Evolutionary conservation across 2,888 invertebrate species (phyloP).

Genomic region (Latheticus oryzae): DNA sequence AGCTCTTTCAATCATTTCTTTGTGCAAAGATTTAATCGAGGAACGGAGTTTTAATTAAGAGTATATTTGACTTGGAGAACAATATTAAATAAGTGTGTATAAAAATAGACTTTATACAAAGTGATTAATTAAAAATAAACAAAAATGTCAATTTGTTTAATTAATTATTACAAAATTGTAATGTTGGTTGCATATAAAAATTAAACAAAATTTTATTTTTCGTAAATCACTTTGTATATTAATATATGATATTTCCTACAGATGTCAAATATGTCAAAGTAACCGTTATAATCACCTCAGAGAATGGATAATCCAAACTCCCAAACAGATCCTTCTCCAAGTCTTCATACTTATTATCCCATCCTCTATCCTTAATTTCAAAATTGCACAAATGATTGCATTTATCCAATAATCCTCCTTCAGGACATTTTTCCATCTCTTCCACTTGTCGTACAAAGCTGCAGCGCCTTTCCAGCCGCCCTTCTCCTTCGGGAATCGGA

Average conservation of each 20-base stretch:
- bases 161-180: no score
- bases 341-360: slow-evolving; percentile 53
- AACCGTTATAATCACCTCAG: slow-evolving; percentile 60
- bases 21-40: not conserved
- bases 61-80: no score
- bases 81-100: no score
- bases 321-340: slow-evolving; percentile 60
- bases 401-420: slow-evolving; percentile 61
- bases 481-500: slow-evolving; percentile 65
- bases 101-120: no score
- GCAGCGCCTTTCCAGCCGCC: slow-evolving; percentile 64
- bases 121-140: no score
- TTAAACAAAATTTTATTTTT: no score
- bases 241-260: no score
- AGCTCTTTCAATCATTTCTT: slow-evolving; percentile 4
- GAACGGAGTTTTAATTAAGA: not conserved
- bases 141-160: no score
- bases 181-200: no score
- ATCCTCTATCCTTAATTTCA: slow-evolving; percentile 62
- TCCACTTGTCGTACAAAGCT: slow-evolving; percentile 68
- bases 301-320: slow-evolving; percentile 66
- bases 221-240: no score
- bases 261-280: not conserved
- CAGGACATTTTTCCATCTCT: slow-evolving; percentile 62
- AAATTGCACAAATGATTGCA: slow-evolving; percentile 65